Evolutionary conservation across 1,140 invertebrate species (phyloP).

Genomic region (Nomia melanderi): DNA sequence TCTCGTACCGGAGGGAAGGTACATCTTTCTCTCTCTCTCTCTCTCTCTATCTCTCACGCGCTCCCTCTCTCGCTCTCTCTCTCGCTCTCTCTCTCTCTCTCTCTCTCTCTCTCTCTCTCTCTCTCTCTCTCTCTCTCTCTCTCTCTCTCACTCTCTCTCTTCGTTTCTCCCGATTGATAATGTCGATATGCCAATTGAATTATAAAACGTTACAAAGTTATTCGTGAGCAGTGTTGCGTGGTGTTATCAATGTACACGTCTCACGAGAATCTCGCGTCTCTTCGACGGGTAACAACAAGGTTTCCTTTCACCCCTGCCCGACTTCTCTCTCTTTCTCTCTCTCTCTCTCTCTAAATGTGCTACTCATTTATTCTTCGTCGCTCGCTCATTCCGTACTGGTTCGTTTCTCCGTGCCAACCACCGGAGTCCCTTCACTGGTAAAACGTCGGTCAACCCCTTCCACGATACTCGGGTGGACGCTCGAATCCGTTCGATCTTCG

Average conservation of each 20-base stretch:
- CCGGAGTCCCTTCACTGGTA: no score
- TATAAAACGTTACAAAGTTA: slow-evolving; percentile 75
- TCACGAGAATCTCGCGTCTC: slow-evolving; percentile 11
- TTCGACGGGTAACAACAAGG: not conserved
- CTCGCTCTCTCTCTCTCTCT: not conserved
- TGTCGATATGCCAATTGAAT: slow-evolving; percentile 78
- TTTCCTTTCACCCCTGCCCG: not conserved
- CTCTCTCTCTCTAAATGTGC: slow-evolving; percentile 1
- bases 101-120: slow-evolving; percentile 23
- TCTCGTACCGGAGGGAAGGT: slow-evolving; percentile 51
- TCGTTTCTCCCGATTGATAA: slow-evolving; percentile 53
- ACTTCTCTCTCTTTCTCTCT: slow-evolving; percentile 12
- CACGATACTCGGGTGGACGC: not conserved
- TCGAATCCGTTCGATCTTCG: not conserved
- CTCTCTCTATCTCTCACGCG: no score
- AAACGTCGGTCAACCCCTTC: not conserved
- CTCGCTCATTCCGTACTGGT: no score
- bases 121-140: slow-evolving; percentile 5
- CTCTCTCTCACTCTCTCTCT: not conserved
- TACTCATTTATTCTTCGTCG: no score
- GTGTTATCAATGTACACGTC: slow-evolving; percentile 27
- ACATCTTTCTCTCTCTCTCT: slow-evolving; percentile 11
- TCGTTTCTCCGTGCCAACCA: no score
- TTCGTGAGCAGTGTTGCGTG: slow-evolving; percentile 54
- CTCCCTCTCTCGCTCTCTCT: slow-evolving; percentile 5